Evolutionary conservation across 2,797 vertebrate species (phyloP).

Genomic region (Eidolon dupreanum): DNA sequence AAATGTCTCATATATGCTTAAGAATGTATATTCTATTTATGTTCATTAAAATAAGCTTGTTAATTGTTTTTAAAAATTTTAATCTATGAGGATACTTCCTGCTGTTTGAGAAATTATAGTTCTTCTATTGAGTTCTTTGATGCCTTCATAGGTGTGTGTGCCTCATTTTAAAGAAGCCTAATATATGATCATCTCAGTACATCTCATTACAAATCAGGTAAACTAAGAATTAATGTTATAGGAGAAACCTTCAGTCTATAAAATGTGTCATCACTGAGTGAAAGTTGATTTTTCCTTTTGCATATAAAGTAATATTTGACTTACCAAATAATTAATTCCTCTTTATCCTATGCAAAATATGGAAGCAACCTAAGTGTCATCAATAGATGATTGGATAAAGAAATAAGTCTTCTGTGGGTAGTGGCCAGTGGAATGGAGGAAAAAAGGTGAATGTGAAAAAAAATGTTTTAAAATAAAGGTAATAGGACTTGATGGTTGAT

Average conservation of each 20-base stretch:
- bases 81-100: not conserved
- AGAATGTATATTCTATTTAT: not conserved
- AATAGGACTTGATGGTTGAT: not conserved
- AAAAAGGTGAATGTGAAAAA: not conserved
- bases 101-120: slow-evolving; percentile 3
- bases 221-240: slow-evolving; percentile 25
- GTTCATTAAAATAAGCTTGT: not conserved
- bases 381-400: no score
- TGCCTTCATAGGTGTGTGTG: not conserved
- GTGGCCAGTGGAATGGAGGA: not conserved
- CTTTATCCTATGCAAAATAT: not conserved
- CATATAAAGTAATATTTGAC: slow-evolving; percentile 41
- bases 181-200: not conserved
- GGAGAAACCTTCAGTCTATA: not conserved
- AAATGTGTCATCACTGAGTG: slow-evolving; percentile 1
- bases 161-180: slow-evolving; percentile 9
- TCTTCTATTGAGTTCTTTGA: slow-evolving; percentile 11
- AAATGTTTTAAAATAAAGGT: slow-evolving; percentile 32
- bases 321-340: slow-evolving; percentile 2
- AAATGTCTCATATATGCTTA: not conserved
- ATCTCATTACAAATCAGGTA: not conserved
- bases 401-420: not conserved
- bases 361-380: no score
- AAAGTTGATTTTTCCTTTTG: slow-evolving; percentile 30
- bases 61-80: not conserved